phyloP scores from a whole-genome alignment of 2,888 invertebrate genomes.

The Glyphotaelius pellucidus region DNA sequence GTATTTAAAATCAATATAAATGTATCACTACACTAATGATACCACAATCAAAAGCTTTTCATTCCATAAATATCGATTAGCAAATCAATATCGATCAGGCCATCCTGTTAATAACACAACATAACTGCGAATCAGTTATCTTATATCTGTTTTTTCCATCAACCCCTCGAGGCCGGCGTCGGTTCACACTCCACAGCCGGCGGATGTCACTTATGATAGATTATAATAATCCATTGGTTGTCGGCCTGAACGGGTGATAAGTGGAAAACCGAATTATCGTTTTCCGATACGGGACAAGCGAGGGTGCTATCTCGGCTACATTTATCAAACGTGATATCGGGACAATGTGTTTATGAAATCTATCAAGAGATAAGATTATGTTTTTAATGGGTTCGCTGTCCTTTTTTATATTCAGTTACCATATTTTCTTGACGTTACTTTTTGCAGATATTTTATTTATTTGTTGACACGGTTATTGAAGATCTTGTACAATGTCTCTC shows the following conservation, averaged over 20 bases:
- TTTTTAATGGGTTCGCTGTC: not conserved
- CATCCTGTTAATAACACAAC: not conserved
- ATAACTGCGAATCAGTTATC: not conserved
- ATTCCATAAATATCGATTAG: not conserved
- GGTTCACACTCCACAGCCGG: constrained; percentile 15
- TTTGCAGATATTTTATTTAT: not conserved
- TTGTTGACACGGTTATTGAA: not conserved
- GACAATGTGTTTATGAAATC: not conserved
- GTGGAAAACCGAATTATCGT: constrained; percentile 61
- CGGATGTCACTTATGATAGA: constrained; percentile 58
- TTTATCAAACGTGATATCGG: constrained; percentile 19
- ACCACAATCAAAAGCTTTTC: not conserved
- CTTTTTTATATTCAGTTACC: not conserved
- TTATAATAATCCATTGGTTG: constrained; percentile 56
- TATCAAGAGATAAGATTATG: not conserved
- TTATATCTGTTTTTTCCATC: constrained; percentile 29
- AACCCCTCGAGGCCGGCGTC: constrained; percentile 35
- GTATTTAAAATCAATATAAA: not conserved
- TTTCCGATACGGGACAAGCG: constrained; percentile 58
- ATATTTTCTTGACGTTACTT: not conserved
- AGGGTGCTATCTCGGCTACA: constrained; percentile 47
- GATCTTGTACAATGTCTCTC: not conserved
- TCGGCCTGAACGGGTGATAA: constrained; percentile 48
- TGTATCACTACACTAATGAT: not conserved
- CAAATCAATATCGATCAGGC: not conserved